phyloP scores from a whole-genome alignment of 2,888 invertebrate species.

The Cabera pusaria region DNA sequence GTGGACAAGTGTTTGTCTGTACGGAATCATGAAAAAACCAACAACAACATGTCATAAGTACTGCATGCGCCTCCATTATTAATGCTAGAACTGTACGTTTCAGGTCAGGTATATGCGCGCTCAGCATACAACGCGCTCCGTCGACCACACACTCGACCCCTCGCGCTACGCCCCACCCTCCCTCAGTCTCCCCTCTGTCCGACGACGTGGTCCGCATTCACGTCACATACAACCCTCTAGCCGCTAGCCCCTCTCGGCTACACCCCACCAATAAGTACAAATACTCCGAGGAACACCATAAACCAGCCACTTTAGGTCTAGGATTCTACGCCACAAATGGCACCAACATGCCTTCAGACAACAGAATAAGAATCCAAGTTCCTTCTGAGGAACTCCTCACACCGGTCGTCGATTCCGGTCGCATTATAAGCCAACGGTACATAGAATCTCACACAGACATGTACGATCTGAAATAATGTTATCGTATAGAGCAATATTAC shows the following conservation, averaged over 20 bases:
- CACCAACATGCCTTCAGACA: slow-evolving; percentile 82
- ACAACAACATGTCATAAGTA: too few species aligned
- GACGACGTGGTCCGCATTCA: slow-evolving; percentile 90
- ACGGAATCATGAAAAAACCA: too few species aligned
- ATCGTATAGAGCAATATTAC: too few species aligned
- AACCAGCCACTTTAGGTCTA: slow-evolving; percentile 66
- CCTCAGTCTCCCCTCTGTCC: slow-evolving; percentile 84
- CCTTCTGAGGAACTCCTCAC: slow-evolving; percentile 87
- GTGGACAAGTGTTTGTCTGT: too few species aligned
- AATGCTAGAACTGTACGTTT: slow-evolving; percentile 46
- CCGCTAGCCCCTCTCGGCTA: slow-evolving; percentile 80
- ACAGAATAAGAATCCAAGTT: slow-evolving; percentile 89
- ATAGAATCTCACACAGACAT: slow-evolving; percentile 68
- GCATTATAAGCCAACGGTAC: slow-evolving; percentile 68
- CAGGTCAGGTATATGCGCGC: slow-evolving; percentile 75
- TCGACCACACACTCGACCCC: slow-evolving; percentile 85
- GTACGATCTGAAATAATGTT: slow-evolving; percentile 64
- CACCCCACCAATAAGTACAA: slow-evolving; percentile 74
- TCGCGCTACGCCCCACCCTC: slow-evolving; percentile 85
- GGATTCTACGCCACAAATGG: slow-evolving; percentile 82
- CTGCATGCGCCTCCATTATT: too few species aligned
- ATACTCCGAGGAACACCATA: slow-evolving; percentile 64
- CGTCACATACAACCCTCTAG: slow-evolving; percentile 86
- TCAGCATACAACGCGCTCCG: slow-evolving; percentile 78
- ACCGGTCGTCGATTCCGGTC: slow-evolving; percentile 85